Base-by-base conservation (phyloP, 2,113 vertebrate species). In the Scytalopus superciliaris region DNA sequence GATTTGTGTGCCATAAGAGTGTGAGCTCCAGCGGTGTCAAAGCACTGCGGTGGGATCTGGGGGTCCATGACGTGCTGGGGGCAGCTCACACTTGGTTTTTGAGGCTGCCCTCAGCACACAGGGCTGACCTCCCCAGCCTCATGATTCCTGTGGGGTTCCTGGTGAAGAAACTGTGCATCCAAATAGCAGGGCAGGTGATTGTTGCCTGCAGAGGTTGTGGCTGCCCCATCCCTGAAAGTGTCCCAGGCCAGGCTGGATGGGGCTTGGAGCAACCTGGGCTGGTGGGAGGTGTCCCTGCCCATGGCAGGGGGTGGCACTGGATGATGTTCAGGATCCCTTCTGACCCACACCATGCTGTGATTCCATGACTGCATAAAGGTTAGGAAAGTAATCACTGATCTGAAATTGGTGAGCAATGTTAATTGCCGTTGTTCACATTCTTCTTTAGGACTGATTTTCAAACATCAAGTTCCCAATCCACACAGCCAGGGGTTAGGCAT, bases 1-100 rank as follows among this genome's bases (percentile, higher is more conserved):
- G 4, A 90, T 79, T 90, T 33, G 49, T 3, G 6, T 87, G 60
- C 21, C 21, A 19, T 45, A 40, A 14, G 9, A 31, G 12, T 49
- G 18, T n/a, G 59, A 88, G 21, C 27, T 90, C 8, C 39, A 60
- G 25, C 44, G 63, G 25, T 69, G 57, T 49, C 35, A 45, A 50
- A 84, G 69, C 55, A 39, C 16, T 23, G 0, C 44, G n/a, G 25
- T 77, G 21, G 23, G 19, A 3, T 30, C 47, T 68, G 35, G 52
- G 87, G n/a, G 4, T 40, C 27, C 14, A 9, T n/a, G 27, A 35
- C 19, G 31, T 31, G n/a, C 50, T 0, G 0, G 19, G 10, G 14
- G 24, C 30, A 69, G 33, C 35, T 82, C 49, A 19, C 21, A 4
- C 10, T 31, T 66, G 28, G 7, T 49, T 77, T 86, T 78, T 15